These are phyloP conservation scores for Chorisops tibialis DNA, from an alignment of 2,888 invertebrate genomes.

Conservation along the genomic window DNA sequence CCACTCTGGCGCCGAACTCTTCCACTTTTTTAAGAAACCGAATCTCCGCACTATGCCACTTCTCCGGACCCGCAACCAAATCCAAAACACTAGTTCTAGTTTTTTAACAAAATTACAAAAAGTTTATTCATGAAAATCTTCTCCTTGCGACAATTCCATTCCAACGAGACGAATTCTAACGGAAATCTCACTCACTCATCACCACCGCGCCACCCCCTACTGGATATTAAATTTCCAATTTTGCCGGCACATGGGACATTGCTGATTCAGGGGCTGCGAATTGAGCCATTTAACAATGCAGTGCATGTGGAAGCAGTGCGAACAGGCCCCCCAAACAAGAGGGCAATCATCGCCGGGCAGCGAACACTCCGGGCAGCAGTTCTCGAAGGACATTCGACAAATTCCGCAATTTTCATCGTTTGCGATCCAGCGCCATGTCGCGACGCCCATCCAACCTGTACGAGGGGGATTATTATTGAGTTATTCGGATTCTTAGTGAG, in stretches of 20 bases:
- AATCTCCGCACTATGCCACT: too few species aligned
- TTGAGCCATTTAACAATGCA: constrained; percentile 99
- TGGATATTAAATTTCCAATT: constrained; percentile 96
- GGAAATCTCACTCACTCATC: background rate
- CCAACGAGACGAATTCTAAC: too few species aligned
- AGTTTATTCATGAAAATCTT: too few species aligned
- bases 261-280: constrained; percentile 81
- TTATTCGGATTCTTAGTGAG: background rate
- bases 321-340: constrained; percentile 96
- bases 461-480: background rate
- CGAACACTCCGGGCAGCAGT: constrained; percentile 96
- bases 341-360: constrained; percentile 98
- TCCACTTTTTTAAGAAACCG: too few species aligned
- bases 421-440: constrained; percentile 98
- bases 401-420: constrained; percentile 99
- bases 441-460: constrained; percentile 88
- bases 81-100: too few species aligned
- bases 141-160: too few species aligned
- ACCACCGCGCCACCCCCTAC: constrained; percentile 45
- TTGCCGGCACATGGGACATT: constrained; percentile 96
- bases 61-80: too few species aligned
- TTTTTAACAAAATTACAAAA: too few species aligned
- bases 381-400: constrained; percentile 98
- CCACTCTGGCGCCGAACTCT: too few species aligned
- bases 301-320: constrained; percentile 99